Evolutionary conservation across 2,113 vertebrate genomes (phyloP).

Genomic region (Athene noctua): DNA sequence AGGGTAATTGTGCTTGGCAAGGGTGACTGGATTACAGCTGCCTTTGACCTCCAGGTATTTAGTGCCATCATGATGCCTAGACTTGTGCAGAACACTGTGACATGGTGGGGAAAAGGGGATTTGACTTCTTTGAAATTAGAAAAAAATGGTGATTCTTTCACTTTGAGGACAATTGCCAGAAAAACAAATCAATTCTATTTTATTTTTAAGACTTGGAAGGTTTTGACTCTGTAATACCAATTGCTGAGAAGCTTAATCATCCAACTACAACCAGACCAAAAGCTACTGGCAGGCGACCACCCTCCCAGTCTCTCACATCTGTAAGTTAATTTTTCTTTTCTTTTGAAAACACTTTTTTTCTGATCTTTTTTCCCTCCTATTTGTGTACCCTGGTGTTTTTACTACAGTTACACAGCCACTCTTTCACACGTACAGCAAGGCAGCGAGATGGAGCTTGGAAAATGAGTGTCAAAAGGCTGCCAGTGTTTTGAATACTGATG

Average conservation of each 20-base stretch:
- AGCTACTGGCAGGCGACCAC: constrained; percentile 91
- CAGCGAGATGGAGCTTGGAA: not conserved
- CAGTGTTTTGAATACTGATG: not conserved
- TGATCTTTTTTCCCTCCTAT: not conserved
- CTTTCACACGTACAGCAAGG: not conserved
- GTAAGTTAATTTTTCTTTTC: constrained; percentile 78
- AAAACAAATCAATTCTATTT: constrained; percentile 47
- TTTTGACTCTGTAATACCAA: constrained; percentile 87
- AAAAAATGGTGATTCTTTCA: constrained; percentile 1
- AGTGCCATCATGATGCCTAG: not conserved
- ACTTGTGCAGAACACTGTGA: not conserved
- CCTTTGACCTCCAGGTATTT: constrained; percentile 4
- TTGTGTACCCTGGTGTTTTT: constrained; percentile 16
- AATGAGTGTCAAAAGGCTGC: not conserved
- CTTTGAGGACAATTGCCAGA: constrained; percentile 22
- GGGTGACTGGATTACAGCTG: not conserved
- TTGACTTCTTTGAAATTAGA: constrained; percentile 20
- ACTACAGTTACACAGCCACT: not conserved
- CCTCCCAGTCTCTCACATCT: constrained; percentile 90
- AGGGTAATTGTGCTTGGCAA: not conserved
- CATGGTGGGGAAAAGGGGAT: not conserved
- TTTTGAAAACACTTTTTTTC: not conserved
- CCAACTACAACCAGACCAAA: constrained; percentile 91
- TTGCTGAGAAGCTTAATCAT: constrained; percentile 93
- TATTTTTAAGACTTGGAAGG: constrained; percentile 87